A percentile compares a stretch with the other conserved stretches of the same genome.
Evolutionary conservation across 2,113 vertebrate species (phyloP).

Genomic region (Crypturellus undulatus): DNA sequence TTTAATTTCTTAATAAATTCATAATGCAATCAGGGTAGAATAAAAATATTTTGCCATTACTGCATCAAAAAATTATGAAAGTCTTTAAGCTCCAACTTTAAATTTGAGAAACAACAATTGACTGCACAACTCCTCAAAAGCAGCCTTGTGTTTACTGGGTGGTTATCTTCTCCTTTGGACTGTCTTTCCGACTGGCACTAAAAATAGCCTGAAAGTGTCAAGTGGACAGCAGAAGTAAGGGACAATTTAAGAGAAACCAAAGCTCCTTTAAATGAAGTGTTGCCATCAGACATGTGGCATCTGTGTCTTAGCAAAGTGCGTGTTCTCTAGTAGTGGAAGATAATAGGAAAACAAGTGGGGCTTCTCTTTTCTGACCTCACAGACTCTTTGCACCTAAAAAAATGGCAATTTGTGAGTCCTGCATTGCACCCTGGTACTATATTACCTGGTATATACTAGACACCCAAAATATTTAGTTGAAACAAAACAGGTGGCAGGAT

Average conservation of each 20-base stretch:
- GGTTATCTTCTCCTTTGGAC: neutral
- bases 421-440: neutral
- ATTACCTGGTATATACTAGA: rapidly evolving
- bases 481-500: neutral
- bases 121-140: neutral
- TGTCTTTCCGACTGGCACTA: neutral
- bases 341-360: neutral
- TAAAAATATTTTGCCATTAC: neutral
- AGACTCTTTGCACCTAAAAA: neutral
- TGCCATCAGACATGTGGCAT: neutral
- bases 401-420: neutral
- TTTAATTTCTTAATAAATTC: neutral
- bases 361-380: neutral
- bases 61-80: neutral
- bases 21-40: neutral
- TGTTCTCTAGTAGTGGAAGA: neutral
- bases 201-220: neutral
- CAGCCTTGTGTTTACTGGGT: neutral
- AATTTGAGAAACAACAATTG: neutral
- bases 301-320: neutral
- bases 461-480: neutral
- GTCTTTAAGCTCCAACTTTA: neutral
- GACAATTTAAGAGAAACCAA: neutral
- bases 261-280: neutral
- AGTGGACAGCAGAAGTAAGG: neutral